Base-by-base conservation (phyloP, 2,113 vertebrate genomes). In the Anolis sagrei region DNA sequence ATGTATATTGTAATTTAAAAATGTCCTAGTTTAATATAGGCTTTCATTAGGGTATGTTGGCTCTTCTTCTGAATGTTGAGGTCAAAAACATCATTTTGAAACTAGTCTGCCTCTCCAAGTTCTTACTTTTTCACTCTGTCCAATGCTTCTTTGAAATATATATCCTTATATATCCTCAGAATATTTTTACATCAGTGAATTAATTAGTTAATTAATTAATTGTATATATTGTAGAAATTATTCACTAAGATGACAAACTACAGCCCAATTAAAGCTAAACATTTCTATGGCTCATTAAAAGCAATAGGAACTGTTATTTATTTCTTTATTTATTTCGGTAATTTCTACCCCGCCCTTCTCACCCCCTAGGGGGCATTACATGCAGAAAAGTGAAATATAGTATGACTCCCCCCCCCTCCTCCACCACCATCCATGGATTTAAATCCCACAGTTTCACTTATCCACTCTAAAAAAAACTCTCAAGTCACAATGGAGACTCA, bases 1-100 rank as follows among this genome's bases (percentile, higher is more conserved):
- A 80, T 88, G 62, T 49, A 48, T 86, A 90, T 76, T n/a, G 23
- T 36, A 90, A 18, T 39, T 73, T 58, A 23, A 82, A 74, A 62
- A 70, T 78, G 49, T 25, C 29, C 84, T 70, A 79, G 87, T 76
- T 27, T 81, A 32, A 58, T 82, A 49, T 82, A 49, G 61, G 61
- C 69, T 62, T 83, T 75, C 27, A 44, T 48, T 23, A 29, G 14
- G 36, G 29, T 39, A 62, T 23, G 10, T 62, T 48, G 34, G 27
- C 19, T 83, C 32, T 29, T 16, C 51, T 58, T 82, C 9, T 49
- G n/a, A 70, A n/a, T 79, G 36, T 23, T 81, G 54, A 79, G 32
- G 16, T 66, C 7, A 79, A 29, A 90, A 19, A 64, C 82, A 70
- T 39, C 73, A 58, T 86, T 83, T 88, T 11, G 9, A 82, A 89